Conservation (phyloP, 2,797 vertebrate genomes). For the Coilia nasus region DNA sequence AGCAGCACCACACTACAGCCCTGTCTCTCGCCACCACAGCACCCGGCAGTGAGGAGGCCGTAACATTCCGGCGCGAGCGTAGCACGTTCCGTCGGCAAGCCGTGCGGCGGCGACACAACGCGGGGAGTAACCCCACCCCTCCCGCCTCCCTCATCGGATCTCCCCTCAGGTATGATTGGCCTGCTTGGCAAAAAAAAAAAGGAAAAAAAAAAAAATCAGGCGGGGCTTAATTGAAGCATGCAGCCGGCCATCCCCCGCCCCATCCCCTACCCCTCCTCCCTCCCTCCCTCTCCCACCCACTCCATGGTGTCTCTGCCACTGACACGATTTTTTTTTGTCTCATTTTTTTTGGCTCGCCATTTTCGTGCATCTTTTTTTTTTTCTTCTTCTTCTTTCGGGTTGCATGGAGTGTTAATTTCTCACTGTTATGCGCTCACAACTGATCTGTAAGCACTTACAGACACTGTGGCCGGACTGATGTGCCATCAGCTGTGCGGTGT, state of each 20-base stretch:
- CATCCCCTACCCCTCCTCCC: neutral
- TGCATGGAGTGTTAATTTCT: neutral
- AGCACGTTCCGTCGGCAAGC: slow-evolving; percentile 99
- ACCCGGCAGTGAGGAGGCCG: slow-evolving; percentile 91
- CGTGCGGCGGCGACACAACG: slow-evolving; percentile 97
- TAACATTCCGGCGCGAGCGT: slow-evolving; percentile 96
- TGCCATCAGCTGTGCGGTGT: neutral
- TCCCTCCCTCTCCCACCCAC: neutral
- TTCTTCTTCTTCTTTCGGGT: neutral
- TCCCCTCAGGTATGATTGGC: slow-evolving; percentile 92
- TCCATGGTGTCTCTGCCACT: neutral
- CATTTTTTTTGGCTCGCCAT: neutral
- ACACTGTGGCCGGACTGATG: neutral
- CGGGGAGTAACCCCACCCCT: slow-evolving; percentile 98
- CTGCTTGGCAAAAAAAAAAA: slow-evolving; percentile 33
- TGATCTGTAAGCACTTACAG: slow-evolving; percentile 1
- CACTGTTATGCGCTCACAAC: neutral
- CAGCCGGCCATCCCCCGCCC: neutral
- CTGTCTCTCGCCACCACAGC: slow-evolving; percentile 81
- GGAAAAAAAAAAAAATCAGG: neutral
- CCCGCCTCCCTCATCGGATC: slow-evolving; percentile 98
- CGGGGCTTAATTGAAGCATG: neutral
- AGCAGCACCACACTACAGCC: slow-evolving; percentile 55
- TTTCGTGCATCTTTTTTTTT: neutral
- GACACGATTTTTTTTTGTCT: neutral